Conservation (phyloP, 2,888 invertebrate species). For the Neoitamus cyanurus region DNA sequence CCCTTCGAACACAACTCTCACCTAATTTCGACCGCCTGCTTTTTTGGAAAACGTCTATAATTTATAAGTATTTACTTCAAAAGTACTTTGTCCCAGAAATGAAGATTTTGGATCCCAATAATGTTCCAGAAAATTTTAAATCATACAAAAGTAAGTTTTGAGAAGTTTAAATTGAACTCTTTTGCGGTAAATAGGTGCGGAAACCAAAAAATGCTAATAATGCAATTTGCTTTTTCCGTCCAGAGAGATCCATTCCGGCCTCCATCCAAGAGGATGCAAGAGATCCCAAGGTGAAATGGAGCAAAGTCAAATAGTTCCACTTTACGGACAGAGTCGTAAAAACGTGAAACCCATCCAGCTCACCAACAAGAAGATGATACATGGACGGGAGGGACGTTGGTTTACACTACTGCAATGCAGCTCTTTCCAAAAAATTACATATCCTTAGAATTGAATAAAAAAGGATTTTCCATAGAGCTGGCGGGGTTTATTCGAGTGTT, state of each 20-base stretch:
- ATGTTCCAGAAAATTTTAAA: not conserved
- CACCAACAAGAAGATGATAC: not conserved
- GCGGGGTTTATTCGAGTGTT: not conserved
- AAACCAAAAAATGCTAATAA: not conserved
- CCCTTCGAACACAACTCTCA: too few species aligned
- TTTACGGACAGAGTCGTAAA: not conserved
- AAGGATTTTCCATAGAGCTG: slow-evolving; percentile 19
- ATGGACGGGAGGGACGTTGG: not conserved
- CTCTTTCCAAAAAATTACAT: slow-evolving; percentile 32
- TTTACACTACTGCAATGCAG: slow-evolving; percentile 28
- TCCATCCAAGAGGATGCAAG: not conserved
- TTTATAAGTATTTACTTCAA: too few species aligned
- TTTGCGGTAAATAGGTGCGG: not conserved
- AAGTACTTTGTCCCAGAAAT: too few species aligned
- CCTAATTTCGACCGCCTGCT: too few species aligned
- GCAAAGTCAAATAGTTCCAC: not conserved
- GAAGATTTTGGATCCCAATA: too few species aligned
- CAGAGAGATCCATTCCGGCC: not conserved
- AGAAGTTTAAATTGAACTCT: not conserved
- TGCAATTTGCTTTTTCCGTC: not conserved
- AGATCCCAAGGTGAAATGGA: not conserved
- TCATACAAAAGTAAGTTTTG: not conserved
- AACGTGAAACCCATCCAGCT: not conserved
- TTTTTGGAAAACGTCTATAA: too few species aligned
- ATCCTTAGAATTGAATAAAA: slow-evolving; percentile 37